These are phyloP conservation scores for Cyanoliseus patagonus DNA, from an alignment of 2,113 vertebrate species.

Conservation along the genomic window DNA sequence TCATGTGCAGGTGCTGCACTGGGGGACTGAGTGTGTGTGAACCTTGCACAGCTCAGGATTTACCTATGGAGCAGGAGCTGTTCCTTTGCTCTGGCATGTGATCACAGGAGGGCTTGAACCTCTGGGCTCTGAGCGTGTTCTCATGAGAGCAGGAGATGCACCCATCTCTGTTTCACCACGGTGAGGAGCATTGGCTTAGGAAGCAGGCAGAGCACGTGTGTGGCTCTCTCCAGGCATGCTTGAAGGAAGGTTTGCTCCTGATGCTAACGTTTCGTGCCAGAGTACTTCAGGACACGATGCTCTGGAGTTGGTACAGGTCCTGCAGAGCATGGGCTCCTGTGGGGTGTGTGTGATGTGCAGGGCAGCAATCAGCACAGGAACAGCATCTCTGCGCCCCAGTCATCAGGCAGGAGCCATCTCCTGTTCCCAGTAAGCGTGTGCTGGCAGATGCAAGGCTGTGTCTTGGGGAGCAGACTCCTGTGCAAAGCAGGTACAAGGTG, in stretches of 20 bases:
- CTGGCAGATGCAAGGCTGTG: neutral
- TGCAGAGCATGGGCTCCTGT: neutral
- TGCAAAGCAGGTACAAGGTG: accelerated
- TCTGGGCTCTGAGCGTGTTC: neutral
- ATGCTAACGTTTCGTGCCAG: accelerated
- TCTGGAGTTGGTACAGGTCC: neutral
- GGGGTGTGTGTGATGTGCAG: neutral
- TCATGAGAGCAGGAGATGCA: neutral
- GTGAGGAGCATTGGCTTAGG: accelerated
- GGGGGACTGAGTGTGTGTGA: neutral
- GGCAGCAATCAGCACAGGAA: accelerated
- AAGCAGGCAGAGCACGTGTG: accelerated
- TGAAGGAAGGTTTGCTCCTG: neutral
- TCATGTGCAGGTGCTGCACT: accelerated
- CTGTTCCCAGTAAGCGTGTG: accelerated
- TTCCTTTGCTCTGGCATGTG: neutral
- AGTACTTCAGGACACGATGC: accelerated
- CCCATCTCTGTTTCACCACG: neutral
- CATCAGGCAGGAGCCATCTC: neutral
- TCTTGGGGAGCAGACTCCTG: neutral
- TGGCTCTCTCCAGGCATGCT: neutral
- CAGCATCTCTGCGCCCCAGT: neutral
- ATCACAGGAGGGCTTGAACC: neutral
- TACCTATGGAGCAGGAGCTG: neutral
- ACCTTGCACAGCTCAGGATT: neutral